Base-by-base conservation (phyloP, 2,888 invertebrate species). In the Meta bourneti region DNA sequence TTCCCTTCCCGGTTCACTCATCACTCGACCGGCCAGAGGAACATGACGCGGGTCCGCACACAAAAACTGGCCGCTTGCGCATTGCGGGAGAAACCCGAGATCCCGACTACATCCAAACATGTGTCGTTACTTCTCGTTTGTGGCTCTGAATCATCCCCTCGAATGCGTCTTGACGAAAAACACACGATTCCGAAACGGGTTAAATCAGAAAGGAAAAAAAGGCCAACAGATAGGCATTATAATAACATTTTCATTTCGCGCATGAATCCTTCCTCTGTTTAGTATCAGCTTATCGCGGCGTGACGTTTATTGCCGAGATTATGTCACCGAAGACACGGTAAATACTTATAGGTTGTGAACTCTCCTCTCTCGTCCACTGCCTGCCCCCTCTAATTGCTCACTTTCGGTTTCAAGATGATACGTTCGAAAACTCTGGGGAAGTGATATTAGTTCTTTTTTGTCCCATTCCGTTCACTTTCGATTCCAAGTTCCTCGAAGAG, bases 271-370 rank as follows among this genome's bases (percentile, higher is more conserved):
- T 80, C 69, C 72, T 87, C 87, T 87, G 87, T 54, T 71, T 61
- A 87, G 71, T 52, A 80, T 87, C 87, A 61, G 71, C 87, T 87
- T 87, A 87, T 87, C 87, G 61, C 69, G 9, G n/a, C n/a, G 16
- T 80, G 87, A 87, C 87, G 71, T 87, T 87, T 87, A 87, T 87
- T 20, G 54, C 87, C n/a, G 54, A 71, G 79, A 87, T 87, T 80
- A 87, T 80, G 87, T 87, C 87, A 87, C 80, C 51, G 52, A 87
- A 74, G 80, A 87, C 87, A 87, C 87, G 87, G 20, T 87, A 79
- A 87, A 87, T 87, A 87, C 79, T 87, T 74, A 80, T 80, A 74
- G 75, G 74, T 75, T 87, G 48, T n/a, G 87, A 71, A 54, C 71
- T 54, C 54, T 70, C 78, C 19, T 49, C 52, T 51, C 51, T 70